Evolutionary conservation across 2,113 vertebrate species (phyloP).

Genomic region (Siphamia tubifer): DNA sequence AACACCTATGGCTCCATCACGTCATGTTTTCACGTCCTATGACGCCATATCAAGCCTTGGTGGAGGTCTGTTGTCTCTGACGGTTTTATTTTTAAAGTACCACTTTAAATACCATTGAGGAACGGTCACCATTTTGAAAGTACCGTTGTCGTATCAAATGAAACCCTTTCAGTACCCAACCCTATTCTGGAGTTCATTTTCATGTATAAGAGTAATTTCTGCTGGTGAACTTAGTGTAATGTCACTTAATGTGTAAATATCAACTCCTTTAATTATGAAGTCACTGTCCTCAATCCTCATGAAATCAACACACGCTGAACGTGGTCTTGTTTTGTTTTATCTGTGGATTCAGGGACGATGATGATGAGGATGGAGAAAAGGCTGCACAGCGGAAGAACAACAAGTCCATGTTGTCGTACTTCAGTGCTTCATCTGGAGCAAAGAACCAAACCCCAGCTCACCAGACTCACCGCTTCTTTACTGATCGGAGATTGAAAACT

Average conservation of each 20-base stretch:
- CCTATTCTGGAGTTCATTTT: too few relatives aligned
- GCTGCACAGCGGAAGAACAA: conserved; percentile 72
- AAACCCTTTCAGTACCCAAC: too few relatives aligned
- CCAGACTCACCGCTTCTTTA: conserved; percentile 85
- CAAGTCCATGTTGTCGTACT: conserved; percentile 81
- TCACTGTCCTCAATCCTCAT: conserved; percentile 13
- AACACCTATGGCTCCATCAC: too few relatives aligned
- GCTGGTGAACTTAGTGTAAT: too few relatives aligned
- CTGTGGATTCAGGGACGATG: conserved; percentile 82
- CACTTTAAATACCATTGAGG: too few relatives aligned
- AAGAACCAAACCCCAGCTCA: conserved; percentile 19
- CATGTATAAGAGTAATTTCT: too few relatives aligned
- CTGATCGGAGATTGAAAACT: conserved; percentile 82
- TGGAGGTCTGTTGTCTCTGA: too few relatives aligned
- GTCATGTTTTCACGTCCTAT: too few relatives aligned
- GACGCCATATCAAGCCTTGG: too few relatives aligned
- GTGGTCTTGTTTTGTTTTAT: background rate
- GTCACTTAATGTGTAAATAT: background rate
- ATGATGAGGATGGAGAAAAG: conserved; percentile 73
- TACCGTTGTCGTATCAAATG: too few relatives aligned
- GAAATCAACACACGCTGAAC: background rate
- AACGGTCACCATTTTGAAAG: too few relatives aligned
- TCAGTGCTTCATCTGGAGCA: conserved; percentile 56
- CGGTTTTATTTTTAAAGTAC: too few relatives aligned
- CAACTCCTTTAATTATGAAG: background rate